These are phyloP conservation scores for Siphonodentalium dalli DNA, from an alignment of 2,888 invertebrate species.

Conservation along the genomic window DNA sequence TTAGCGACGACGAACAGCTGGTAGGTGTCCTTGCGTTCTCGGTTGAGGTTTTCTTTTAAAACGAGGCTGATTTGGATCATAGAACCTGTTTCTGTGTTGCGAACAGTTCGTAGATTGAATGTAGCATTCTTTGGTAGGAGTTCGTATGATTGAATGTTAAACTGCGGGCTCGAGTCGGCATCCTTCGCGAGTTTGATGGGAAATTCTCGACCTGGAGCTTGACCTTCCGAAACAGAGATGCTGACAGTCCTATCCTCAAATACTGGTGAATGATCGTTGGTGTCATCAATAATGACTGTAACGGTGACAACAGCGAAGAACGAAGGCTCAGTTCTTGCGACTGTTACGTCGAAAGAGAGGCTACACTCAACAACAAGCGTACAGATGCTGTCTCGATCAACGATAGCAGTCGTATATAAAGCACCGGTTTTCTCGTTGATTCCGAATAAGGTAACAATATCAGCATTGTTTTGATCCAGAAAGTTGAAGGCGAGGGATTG, in stretches of 20 bases:
- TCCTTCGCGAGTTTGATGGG: conserved; percentile 45
- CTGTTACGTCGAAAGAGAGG: conserved; percentile 41
- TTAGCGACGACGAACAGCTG: conserved; percentile 44
- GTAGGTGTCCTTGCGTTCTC: conserved; percentile 42
- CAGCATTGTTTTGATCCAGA: conserved; percentile 33
- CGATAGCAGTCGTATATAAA: conserved; percentile 31
- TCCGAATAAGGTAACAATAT: conserved; percentile 44
- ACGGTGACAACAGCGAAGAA: conserved; percentile 50
- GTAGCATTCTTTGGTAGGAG: conserved; percentile 40
- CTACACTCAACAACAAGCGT: conserved; percentile 34
- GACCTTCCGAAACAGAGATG: conserved; percentile 43
- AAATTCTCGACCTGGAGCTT: conserved; percentile 33
- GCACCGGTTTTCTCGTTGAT: conserved; percentile 39
- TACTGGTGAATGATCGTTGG: conserved; percentile 55
- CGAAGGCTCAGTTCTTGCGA: conserved; percentile 41
- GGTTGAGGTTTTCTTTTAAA: conserved; percentile 40
- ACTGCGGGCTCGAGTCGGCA: conserved; percentile 40
- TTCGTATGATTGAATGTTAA: conserved; percentile 43
- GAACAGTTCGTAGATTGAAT: conserved; percentile 39
- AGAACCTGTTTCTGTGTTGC: conserved; percentile 40
- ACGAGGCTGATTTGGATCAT: conserved; percentile 45
- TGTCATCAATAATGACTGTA: conserved; percentile 49
- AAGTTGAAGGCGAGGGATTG: too few relatives aligned
- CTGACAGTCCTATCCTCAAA: conserved; percentile 35
- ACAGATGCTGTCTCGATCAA: conserved; percentile 48